Conservation (phyloP, 2,113 vertebrate genomes). For the Grus americana region DNA sequence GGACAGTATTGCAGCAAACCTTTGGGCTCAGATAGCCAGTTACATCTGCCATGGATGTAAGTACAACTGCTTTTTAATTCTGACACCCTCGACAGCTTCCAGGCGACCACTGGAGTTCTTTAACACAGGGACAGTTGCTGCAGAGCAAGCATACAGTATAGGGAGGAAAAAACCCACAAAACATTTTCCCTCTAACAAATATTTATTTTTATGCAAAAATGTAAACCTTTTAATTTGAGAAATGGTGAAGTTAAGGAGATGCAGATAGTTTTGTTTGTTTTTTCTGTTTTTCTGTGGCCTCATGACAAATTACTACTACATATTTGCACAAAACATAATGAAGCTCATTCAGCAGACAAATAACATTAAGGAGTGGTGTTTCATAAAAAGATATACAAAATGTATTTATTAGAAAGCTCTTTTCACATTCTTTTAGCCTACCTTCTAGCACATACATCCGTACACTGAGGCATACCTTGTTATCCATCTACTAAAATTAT, state of each 20-base stretch:
- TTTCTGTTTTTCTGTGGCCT: not conserved
- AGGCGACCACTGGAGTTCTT: not conserved
- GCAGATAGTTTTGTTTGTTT: not conserved
- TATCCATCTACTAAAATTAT: conserved; percentile 46
- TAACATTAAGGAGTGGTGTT: not conserved
- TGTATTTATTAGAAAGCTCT: conserved; percentile 34
- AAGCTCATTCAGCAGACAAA: conserved; percentile 3
- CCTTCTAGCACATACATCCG: not conserved
- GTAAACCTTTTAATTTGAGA: not conserved
- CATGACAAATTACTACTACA: not conserved
- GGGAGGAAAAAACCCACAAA: not conserved
- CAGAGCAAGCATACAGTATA: not conserved
- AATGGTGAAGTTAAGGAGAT: not conserved
- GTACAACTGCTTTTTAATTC: not conserved
- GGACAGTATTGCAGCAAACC: not conserved
- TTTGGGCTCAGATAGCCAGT: not conserved
- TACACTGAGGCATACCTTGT: conserved; percentile 11
- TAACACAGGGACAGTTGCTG: not conserved
- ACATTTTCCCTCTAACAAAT: not conserved
- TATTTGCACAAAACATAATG: conserved; percentile 3
- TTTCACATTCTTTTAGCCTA: conserved; percentile 22
- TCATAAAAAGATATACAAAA: conserved; percentile 37
- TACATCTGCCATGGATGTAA: not conserved
- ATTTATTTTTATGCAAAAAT: not conserved
- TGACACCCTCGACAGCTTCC: not conserved